Evolutionary conservation across 2,113 vertebrate genomes (phyloP).

Genomic region (Sapajus apella): DNA sequence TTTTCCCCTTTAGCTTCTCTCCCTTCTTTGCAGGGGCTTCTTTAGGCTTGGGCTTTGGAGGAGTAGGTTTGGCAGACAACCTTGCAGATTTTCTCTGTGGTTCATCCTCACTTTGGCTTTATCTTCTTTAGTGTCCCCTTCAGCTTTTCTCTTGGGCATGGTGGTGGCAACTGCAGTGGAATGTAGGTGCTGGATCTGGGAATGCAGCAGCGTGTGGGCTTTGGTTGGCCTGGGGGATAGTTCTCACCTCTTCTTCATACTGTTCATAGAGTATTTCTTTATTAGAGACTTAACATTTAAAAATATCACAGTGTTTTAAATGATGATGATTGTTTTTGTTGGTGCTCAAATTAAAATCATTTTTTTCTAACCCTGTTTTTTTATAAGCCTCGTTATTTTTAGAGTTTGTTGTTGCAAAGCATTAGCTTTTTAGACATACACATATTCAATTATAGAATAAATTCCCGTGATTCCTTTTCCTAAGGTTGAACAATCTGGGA

Average conservation of each 20-base stretch:
- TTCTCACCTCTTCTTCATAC: neutral
- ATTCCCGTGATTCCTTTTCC: neutral
- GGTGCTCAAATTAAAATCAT: neutral
- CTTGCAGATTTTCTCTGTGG: neutral
- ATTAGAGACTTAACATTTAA: neutral
- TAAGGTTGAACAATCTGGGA: neutral
- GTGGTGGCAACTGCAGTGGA: neutral
- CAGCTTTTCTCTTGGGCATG: neutral
- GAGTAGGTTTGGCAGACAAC: neutral
- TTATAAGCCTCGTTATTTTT: neutral
- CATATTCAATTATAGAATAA: neutral
- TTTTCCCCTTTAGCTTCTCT: neutral
- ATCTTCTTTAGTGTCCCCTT: neutral
- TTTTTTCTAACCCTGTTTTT: neutral
- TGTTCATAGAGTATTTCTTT: neutral
- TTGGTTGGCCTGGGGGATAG: neutral
- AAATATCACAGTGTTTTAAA: neutral
- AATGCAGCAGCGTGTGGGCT: neutral
- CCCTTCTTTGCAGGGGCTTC: neutral
- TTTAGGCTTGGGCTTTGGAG: neutral
- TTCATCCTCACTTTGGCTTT: neutral
- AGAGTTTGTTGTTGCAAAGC: constrained; percentile 12
- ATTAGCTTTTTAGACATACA: neutral
- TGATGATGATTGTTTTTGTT: constrained; percentile 23
- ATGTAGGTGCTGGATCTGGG: neutral